Conservation (phyloP, 2,888 invertebrate species). For the Gymnocheta viridis region DNA sequence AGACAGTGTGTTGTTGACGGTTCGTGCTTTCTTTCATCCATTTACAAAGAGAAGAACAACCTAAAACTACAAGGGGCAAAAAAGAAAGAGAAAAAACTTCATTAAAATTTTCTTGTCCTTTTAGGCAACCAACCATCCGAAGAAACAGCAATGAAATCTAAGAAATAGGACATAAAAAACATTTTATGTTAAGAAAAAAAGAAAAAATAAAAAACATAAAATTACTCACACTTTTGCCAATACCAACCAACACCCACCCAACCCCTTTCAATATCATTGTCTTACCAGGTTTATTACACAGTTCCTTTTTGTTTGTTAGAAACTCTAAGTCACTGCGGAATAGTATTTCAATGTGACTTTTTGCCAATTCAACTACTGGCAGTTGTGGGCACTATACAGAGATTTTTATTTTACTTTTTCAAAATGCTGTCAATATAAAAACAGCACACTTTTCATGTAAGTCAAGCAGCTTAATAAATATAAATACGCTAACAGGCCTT, state of each 20-base stretch:
- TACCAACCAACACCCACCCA: background rate
- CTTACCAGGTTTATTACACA: background rate
- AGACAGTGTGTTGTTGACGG: background rate
- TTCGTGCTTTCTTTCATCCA: conserved; percentile 3
- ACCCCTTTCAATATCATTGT: background rate
- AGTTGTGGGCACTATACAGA: background rate
- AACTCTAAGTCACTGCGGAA: conserved; percentile 8
- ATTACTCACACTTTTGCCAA: conserved; percentile 22
- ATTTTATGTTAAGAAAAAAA: conserved; percentile 26
- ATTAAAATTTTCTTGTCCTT: conserved; percentile 50
- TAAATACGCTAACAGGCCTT: conserved; percentile 21
- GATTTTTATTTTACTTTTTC: too few species aligned
- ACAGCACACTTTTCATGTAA: conserved; percentile 21
- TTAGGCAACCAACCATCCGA: background rate
- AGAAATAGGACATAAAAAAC: background rate
- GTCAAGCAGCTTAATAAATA: conserved; percentile 50
- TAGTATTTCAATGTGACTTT: conserved; percentile 60
- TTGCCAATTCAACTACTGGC: conserved; percentile 33
- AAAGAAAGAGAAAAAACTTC: background rate
- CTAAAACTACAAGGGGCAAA: background rate
- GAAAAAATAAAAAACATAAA: too few species aligned
- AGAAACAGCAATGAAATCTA: background rate
- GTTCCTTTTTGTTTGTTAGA: conserved; percentile 12
- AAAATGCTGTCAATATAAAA: conserved; percentile 15
- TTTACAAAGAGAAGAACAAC: background rate